These are phyloP conservation scores for Fragum sueziense DNA, from an alignment of 2,888 invertebrate species.

Conservation along the genomic window DNA sequence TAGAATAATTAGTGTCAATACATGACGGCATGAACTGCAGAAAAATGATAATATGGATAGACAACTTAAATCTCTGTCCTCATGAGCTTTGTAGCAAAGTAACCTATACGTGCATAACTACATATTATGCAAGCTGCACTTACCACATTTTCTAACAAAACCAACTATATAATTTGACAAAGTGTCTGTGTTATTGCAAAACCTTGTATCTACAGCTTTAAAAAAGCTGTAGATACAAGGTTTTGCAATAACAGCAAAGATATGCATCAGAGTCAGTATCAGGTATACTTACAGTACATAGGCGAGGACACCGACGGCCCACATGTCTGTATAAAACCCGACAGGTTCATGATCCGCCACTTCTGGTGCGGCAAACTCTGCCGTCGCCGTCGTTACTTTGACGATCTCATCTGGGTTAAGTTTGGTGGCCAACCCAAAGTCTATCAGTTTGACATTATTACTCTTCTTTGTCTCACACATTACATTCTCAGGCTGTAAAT, in stretches of 20 bases:
- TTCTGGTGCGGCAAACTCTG: conserved; percentile 99
- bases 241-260: no score
- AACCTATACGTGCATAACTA: no score
- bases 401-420: conserved; percentile 99
- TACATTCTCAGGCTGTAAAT: conserved; percentile 98
- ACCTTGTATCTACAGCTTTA: no score
- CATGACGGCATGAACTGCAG: no score
- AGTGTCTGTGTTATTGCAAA: no score
- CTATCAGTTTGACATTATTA: conserved; percentile 98
- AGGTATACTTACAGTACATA: conserved; percentile 94
- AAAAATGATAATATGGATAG: no score
- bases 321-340: conserved; percentile 99
- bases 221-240: no score
- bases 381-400: conserved; percentile 99
- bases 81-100: no score
- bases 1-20: no score
- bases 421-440: conserved; percentile 99
- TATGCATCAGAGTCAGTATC: neutral
- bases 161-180: neutral
- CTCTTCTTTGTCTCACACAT: conserved; percentile 99
- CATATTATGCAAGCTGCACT: no score
- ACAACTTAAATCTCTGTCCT: no score
- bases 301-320: conserved; percentile 99
- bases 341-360: conserved; percentile 99
- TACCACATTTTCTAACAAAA: no score